Evolutionary conservation across 2,888 invertebrate species (phyloP), one percentile per base, ranked within the genome.

Genomic region (Microctonus hyperodae): DNA sequence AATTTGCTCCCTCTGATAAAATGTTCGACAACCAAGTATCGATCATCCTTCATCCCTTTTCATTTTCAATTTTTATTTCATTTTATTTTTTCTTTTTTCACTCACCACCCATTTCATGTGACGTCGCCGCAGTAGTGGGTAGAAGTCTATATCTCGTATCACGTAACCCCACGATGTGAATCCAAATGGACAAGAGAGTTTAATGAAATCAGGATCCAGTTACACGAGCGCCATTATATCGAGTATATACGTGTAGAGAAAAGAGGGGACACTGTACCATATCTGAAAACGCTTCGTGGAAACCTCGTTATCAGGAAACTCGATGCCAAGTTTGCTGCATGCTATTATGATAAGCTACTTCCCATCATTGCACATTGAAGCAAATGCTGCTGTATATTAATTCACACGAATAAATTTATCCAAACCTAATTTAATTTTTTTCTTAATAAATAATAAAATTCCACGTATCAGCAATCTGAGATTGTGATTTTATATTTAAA

Each of bases 121-220:
- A 55, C 31, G 55, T 56, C 31, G 20, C 48, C 22, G 10, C 20
- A 35, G 57, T 33, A 28, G 16, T 16, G 31, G 33, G 61, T 23
- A 3, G 7, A 7, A 28, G 44, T 16, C 44, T 44, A 9, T 63
- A 63, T 63, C 51, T 61, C 50, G 33, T 71, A 65, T 72, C 67
- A 50, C 28, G 68, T 73, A 68, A 69, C 69, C 53, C 44, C 16
- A 35, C 37, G 33, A 40, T 58, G 59, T 40, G 58, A 59, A 67
- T 69, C 67, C 35, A 67, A 71, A 68, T 70, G 70, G 73, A 62
- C 66, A 68, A 65, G 68, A 68, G 67, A 70, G 65, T 70, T 70
- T 73, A 72, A 71, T 68, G 67, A 68, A 70, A 71, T 73, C 67
- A 67, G 67, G 66, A 73, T 73, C 69, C 66, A 13, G 59, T 68